These are phyloP conservation scores for Falco berigora DNA, from an alignment of 2,797 vertebrate genomes.

Conservation along the genomic window DNA sequence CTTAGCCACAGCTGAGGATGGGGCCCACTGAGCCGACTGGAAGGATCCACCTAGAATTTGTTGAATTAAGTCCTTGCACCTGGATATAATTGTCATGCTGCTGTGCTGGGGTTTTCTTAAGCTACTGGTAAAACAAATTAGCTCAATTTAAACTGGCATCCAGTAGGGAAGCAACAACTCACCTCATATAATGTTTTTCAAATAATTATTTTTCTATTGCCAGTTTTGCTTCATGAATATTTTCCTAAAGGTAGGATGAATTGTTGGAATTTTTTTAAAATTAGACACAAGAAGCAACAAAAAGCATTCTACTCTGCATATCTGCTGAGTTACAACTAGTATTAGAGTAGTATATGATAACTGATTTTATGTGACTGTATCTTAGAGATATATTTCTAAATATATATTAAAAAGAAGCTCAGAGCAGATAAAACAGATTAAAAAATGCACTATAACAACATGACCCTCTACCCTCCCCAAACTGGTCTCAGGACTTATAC, in stretches of 20 bases:
- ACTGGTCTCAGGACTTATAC: not conserved
- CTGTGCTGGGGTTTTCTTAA: slow-evolving; percentile 93
- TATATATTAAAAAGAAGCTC: not conserved
- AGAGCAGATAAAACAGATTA: not conserved
- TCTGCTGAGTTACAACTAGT: slow-evolving; percentile 3
- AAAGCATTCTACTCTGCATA: not conserved
- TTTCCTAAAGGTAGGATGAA: slow-evolving; percentile 64
- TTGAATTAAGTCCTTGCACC: slow-evolving; percentile 99
- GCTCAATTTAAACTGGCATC: slow-evolving; percentile 90
- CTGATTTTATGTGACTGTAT: slow-evolving; percentile 10
- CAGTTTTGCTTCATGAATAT: slow-evolving; percentile 73
- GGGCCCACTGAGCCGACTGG: slow-evolving; percentile 74
- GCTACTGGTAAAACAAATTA: slow-evolving; percentile 93
- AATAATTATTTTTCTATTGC: slow-evolving; percentile 81
- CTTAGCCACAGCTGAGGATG: slow-evolving; percentile 82
- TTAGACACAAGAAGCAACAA: not conserved
- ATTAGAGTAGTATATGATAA: not conserved
- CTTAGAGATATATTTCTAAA: not conserved
- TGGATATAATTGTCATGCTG: slow-evolving; percentile 94
- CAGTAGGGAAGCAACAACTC: slow-evolving; percentile 86
- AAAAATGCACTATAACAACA: not conserved
- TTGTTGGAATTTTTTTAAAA: not conserved
- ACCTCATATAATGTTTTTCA: slow-evolving; percentile 88
- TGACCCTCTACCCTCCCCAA: not conserved
- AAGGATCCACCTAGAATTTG: slow-evolving; percentile 94